These are phyloP conservation scores for Melieria crassipennis DNA, from an alignment of 2,888 invertebrate genomes.

Conservation along the genomic window DNA sequence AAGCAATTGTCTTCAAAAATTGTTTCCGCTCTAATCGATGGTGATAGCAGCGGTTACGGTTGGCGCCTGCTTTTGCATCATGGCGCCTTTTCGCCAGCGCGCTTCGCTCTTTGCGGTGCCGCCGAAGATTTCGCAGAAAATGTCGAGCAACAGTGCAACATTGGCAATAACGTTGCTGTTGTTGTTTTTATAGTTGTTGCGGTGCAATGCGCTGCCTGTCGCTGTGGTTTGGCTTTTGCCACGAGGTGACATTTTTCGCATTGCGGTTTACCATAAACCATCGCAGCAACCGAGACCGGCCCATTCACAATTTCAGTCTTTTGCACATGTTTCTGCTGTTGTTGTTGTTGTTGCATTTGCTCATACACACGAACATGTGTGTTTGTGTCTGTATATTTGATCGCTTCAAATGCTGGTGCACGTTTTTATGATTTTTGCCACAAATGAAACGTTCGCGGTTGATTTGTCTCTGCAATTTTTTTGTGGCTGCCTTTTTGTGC, in stretches of 20 bases:
- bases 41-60: constrained; percentile 14
- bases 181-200: not conserved
- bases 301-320: constrained; percentile 27
- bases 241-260: constrained; percentile 65
- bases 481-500: no score
- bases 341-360: not conserved
- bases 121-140: no score
- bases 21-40: constrained; percentile 34
- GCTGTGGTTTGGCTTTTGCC: constrained; percentile 49
- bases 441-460: no score
- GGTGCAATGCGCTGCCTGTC: not conserved
- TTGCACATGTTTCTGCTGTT: constrained; percentile 2
- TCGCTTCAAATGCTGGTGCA: no score
- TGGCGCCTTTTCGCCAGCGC: constrained; percentile 2
- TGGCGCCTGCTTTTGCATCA: constrained; percentile 2
- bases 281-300: constrained; percentile 27
- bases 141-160: not conserved
- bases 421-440: no score
- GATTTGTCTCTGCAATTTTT: no score
- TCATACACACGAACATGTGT: not conserved
- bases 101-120: not conserved
- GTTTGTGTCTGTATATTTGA: not conserved
- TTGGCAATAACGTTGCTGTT: not conserved
- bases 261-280: constrained; percentile 65
- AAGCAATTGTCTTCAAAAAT: constrained; percentile 40